These are phyloP conservation scores for Heterodera carotae DNA, from an alignment of 1,140 invertebrate species.

Conservation along the genomic window DNA sequence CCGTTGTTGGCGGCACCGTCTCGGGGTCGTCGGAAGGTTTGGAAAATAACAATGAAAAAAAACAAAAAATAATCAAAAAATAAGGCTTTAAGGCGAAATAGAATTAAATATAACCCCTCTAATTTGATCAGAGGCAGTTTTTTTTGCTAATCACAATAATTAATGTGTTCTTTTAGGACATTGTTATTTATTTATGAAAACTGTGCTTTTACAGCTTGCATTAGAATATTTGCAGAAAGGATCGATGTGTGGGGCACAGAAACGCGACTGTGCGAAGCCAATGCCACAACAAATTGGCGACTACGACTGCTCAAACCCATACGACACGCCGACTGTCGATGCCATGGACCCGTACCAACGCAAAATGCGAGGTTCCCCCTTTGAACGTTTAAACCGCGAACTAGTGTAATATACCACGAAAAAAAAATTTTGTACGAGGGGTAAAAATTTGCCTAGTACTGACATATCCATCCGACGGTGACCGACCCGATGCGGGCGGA, in stretches of 20 bases:
- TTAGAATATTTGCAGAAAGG: neutral
- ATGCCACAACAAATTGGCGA: neutral
- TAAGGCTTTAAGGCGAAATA: neutral
- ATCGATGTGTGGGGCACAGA: neutral
- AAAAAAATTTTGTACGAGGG: too few species aligned
- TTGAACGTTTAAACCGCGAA: too few species aligned
- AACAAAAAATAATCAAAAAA: neutral
- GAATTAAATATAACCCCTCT: too few species aligned
- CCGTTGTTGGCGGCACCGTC: neutral
- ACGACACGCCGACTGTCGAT: neutral
- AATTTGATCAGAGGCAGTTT: too few species aligned
- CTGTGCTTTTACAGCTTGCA: neutral
- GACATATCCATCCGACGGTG: too few species aligned
- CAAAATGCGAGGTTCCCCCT: slow-evolving; percentile 21
- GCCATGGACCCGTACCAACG: slow-evolving; percentile 2
- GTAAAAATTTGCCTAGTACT: too few species aligned
- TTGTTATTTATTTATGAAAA: too few species aligned
- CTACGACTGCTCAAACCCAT: neutral
- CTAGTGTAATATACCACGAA: too few species aligned
- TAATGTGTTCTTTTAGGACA: too few species aligned
- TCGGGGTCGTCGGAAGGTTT: neutral
- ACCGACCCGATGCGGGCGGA: too few species aligned
- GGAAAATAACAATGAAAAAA: neutral
- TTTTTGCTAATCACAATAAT: too few species aligned
- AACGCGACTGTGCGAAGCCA: neutral